These are phyloP conservation scores for Micrasema minimum DNA, from an alignment of 1,140 invertebrate genomes.

Conservation along the genomic window DNA sequence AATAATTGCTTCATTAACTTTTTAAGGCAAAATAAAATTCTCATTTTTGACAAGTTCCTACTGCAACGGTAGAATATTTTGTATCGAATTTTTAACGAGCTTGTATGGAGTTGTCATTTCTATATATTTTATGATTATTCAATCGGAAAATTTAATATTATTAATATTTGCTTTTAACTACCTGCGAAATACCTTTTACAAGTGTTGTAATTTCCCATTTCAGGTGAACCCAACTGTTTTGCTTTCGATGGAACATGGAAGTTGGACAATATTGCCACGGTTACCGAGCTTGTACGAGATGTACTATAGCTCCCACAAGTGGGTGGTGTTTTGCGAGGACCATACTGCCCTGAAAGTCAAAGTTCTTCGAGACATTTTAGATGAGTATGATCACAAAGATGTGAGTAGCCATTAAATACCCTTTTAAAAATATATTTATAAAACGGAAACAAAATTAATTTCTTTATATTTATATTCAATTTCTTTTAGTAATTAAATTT, in stretches of 20 bases:
- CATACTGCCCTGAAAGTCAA: constrained; percentile 37
- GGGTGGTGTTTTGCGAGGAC: constrained; percentile 47
- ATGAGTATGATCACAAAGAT: constrained; percentile 7
- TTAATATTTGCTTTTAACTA: too few relatives aligned
- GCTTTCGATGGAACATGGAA: constrained; percentile 5
- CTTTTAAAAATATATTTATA: background rate
- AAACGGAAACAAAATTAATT: background rate
- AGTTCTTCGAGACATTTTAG: background rate
- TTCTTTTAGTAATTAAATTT: too few relatives aligned
- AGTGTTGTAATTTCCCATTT: background rate
- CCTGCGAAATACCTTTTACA: too few relatives aligned
- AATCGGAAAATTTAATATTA: too few relatives aligned
- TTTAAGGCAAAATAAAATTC: too few relatives aligned
- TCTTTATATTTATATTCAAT: background rate
- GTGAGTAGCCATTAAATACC: background rate
- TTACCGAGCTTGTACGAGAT: constrained; percentile 36
- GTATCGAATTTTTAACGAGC: too few relatives aligned
- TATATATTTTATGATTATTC: too few relatives aligned
- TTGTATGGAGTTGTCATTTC: too few relatives aligned
- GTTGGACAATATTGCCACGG: constrained; percentile 45
- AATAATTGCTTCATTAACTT: too few relatives aligned
- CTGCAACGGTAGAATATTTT: too few relatives aligned
- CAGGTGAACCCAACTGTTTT: constrained; percentile 2
- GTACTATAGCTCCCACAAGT: constrained; percentile 30
- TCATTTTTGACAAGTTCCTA: too few relatives aligned